Conservation (phyloP, 2,888 invertebrate species). For the Horisme vitalbata region DNA sequence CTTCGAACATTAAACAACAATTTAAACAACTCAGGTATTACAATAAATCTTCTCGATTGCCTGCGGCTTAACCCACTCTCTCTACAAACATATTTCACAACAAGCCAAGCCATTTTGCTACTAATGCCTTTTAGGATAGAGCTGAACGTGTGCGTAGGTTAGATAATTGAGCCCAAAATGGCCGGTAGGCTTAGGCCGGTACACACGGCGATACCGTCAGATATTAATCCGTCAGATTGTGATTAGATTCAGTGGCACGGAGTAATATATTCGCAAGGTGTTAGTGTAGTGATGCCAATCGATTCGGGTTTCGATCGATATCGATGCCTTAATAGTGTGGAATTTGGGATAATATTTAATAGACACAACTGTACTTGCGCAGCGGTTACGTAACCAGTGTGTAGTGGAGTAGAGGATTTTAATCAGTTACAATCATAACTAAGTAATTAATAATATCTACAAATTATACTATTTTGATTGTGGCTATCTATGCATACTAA, state of each 20-base stretch:
- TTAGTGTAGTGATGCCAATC: constrained; percentile 37
- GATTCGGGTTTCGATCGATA: constrained; percentile 37
- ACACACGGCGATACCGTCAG: constrained; percentile 60
- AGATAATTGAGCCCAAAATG: constrained; percentile 45
- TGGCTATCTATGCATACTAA: too few species aligned
- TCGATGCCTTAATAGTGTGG: constrained; percentile 12
- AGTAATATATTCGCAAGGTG: constrained; percentile 78
- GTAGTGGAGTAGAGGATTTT: too few species aligned
- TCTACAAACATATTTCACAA: constrained; percentile 38
- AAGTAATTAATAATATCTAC: too few species aligned
- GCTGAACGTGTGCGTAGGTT: constrained; percentile 6
- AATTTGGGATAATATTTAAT: too few species aligned
- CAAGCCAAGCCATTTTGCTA: constrained; percentile 36
- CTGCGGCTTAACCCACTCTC: constrained; percentile 53
- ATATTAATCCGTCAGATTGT: constrained; percentile 80
- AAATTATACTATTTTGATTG: too few species aligned
- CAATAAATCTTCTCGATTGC: constrained; percentile 71
- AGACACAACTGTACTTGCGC: too few species aligned
- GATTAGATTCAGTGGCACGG: constrained; percentile 81
- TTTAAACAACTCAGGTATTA: constrained; percentile 73
- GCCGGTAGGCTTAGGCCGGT: constrained; percentile 60
- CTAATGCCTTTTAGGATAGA: constrained; percentile 33
- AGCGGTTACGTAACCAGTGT: too few species aligned
- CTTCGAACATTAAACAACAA: constrained; percentile 69
- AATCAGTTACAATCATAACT: too few species aligned